Evolutionary conservation across 1,140 invertebrate species (phyloP).

Genomic region (Drosophila littoralis): DNA sequence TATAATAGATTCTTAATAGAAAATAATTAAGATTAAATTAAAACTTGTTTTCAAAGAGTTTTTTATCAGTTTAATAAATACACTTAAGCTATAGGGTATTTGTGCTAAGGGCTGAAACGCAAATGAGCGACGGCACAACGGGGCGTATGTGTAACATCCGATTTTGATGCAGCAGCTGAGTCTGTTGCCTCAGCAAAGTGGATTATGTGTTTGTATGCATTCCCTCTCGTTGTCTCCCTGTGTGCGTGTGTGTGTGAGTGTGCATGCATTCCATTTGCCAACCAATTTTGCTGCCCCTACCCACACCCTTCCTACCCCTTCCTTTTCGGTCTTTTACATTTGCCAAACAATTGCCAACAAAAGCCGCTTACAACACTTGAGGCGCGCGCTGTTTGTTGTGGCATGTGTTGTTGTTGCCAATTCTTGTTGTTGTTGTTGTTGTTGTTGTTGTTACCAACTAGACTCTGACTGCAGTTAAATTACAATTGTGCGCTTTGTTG

Average conservation of each 20-base stretch:
- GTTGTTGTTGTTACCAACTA: conserved; percentile 66
- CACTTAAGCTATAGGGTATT: background rate
- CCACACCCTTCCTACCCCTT: conserved; percentile 2
- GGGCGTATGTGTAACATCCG: conserved; percentile 78
- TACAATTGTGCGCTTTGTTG: conserved; percentile 82
- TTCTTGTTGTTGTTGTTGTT: conserved; percentile 39
- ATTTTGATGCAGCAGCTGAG: conserved; percentile 33
- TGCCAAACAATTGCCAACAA: conserved; percentile 79
- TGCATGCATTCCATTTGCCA: conserved; percentile 68
- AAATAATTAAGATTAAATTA: too few relatives aligned
- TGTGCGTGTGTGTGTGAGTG: conserved; percentile 11
- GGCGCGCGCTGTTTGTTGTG: conserved; percentile 64
- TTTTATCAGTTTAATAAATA: background rate
- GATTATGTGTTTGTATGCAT: conserved; percentile 55
- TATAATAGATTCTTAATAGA: background rate
- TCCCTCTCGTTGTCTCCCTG: background rate
- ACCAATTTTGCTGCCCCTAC: conserved; percentile 33
- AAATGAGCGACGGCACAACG: conserved; percentile 37
- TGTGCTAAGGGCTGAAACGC: background rate
- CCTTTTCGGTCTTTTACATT: conserved; percentile 24
- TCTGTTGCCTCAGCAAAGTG: conserved; percentile 57
- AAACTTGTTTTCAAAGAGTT: too few relatives aligned
- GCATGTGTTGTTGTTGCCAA: conserved; percentile 31
- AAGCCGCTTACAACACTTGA: conserved; percentile 83
- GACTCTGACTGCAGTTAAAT: conserved; percentile 82